Base-by-base conservation (phyloP, 2,888 invertebrate species). In the Gryllus longicercus region DNA sequence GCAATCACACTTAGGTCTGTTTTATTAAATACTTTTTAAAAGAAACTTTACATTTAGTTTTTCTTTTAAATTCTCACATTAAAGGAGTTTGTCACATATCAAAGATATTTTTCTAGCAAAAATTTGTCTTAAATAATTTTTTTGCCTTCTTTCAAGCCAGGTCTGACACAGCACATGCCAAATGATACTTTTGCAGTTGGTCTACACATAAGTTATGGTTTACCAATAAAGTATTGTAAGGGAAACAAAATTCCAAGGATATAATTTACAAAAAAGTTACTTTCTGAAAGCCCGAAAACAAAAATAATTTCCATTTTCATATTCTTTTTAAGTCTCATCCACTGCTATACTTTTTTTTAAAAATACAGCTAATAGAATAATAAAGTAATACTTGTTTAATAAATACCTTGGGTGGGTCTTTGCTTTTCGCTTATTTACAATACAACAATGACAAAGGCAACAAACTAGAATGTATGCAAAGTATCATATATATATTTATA, bases 371-470 rank as follows among this genome's bases (percentile, higher is more conserved):
- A 63, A 63, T 63, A 80, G n/a, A 78, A 75, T 80, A 80, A 79
- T 75, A 78, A 78, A 76, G 77, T 74, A 79, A 81, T 77, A 81
- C 77, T 23, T 81, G 79, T 81, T 79, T 63, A 79, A 79, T 78
- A 74, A 80, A 63, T 63, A 63, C 63, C 63, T 63, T 76, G 78
- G 78, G 74, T 74, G 79, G 76, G 38, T 80, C 75, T 79, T 23
- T 75, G n/a, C 50, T 80, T 77, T 78, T 23, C 50, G 75, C 74
- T 78, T 80, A 80, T 80, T 51, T 82, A 82, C 82, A 82, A 74
- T 82, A 82, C 79, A 81, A 82, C 81, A 81, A 81, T 81, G 81
- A 79, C 79, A 74, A 77, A 80, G 80, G 81, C 81, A 80, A 80
- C 78, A 78, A 81, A 79, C 79, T 81, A 82, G 51, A 79, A 79